phyloP scores from a whole-genome alignment of 1,140 invertebrate species.

The Drosophila bipectinata region DNA sequence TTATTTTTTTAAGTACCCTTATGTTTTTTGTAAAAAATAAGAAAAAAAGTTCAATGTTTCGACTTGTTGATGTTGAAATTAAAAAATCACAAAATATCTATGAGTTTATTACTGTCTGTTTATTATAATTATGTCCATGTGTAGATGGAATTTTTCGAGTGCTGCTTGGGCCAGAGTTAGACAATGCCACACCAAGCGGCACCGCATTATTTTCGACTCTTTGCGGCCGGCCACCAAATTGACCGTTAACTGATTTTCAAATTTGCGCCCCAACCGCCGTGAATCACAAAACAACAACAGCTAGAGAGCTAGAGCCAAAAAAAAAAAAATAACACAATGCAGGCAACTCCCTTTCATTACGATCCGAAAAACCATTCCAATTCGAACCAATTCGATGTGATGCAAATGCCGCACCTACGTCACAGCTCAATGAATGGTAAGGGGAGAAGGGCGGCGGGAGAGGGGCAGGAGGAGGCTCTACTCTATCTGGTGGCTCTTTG shows the following conservation, averaged over 20 bases:
- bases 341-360: slow-evolving; percentile 9
- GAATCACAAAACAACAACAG: not conserved
- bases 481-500: slow-evolving; percentile 6
- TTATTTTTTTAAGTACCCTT: too few species aligned
- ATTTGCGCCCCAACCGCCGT: slow-evolving; percentile 52
- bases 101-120: not conserved
- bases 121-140: not conserved
- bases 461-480: not conserved
- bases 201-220: slow-evolving; percentile 72
- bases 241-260: slow-evolving; percentile 78
- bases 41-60: too few species aligned
- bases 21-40: too few species aligned
- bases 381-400: not conserved
- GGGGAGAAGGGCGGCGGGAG: not conserved
- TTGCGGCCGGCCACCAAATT: slow-evolving; percentile 71
- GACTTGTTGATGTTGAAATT: too few species aligned
- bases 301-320: too few species aligned
- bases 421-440: slow-evolving; percentile 40
- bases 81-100: too few species aligned
- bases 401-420: slow-evolving; percentile 60
- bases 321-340: not conserved
- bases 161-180: not conserved
- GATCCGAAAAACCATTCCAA: not conserved
- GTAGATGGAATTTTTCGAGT: too few species aligned
- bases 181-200: slow-evolving; percentile 75